Base-by-base conservation (phyloP, 1,140 invertebrate species). In the Halyomorpha halys region DNA sequence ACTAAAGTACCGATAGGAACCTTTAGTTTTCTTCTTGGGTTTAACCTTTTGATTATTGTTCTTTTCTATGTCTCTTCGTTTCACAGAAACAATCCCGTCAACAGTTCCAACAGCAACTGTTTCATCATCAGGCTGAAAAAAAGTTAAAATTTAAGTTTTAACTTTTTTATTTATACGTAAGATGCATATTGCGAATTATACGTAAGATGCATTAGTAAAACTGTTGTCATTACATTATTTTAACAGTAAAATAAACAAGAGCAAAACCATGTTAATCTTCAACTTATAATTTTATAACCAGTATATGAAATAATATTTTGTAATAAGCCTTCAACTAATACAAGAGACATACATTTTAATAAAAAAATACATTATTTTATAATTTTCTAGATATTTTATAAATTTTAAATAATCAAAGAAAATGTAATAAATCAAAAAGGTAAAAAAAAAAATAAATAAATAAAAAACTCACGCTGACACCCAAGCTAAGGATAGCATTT, bases 81-180 rank as follows among this genome's bases (percentile, higher is more conserved):
- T 82, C 23, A 97, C 86, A 5, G 91, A 92, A 66, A 98, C 82
- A 45, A 96, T 77, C 53, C 92, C 91, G 77, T 95, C 90, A n/a
- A 89, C 83, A 85, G 94, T 93, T 60, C 94, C 94, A 59, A 88
- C 88, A 44, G 86, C 89, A 66, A 97, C 73, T 23, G 88, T 85
- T 71, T 89, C 85, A 77, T 97, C 90, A 72, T 89, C 82, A 65
- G 83, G 78, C 75, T 93, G 78, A 68, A 85, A 80, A 63, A 67
- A 62, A 64, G 45, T 27, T 18, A 56, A 51, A 39, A 62, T 13
- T 5, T n/a, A 47, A 47, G 18, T 5, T n/a, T 3, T 4, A n/a
- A 18, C 15, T 47, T 47, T 47, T 47, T 13, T 5, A 47, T n/a
- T n/a, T n/a, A n/a, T n/a, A n/a, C n/a, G n/a, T n/a, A n/a, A n/a